Evolutionary conservation across 64 coral and sea anemone genomes (phyloP).

Genomic region (Pocillopora verrucosa): DNA sequence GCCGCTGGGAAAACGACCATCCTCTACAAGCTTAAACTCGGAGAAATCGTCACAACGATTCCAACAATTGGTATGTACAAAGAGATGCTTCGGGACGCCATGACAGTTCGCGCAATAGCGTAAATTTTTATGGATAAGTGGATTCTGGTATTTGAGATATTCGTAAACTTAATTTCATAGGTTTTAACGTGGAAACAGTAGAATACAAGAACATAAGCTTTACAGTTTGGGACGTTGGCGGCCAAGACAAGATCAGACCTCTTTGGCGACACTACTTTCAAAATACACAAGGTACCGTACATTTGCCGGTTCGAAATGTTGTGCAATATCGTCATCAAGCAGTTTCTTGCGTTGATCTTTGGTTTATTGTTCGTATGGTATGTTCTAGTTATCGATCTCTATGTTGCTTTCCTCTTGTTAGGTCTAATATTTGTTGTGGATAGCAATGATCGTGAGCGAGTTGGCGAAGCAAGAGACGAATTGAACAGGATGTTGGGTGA

Average conservation of each 20-base stretch:
- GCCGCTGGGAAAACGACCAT: conserved; percentile 74
- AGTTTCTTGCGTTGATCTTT: neutral
- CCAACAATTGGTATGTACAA: conserved; percentile 59
- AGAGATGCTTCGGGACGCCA: neutral
- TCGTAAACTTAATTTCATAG: neutral
- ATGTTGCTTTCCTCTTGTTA: neutral
- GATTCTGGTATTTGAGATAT: neutral
- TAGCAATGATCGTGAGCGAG: conserved; percentile 91
- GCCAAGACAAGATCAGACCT: conserved; percentile 68
- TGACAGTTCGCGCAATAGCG: neutral
- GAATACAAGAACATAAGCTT: conserved; percentile 80
- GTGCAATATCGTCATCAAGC: neutral
- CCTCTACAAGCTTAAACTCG: conserved; percentile 71
- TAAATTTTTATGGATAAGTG: conserved; percentile 8
- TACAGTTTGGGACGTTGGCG: conserved; percentile 71
- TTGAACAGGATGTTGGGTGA: conserved; percentile 81
- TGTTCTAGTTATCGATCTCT: neutral
- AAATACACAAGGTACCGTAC: conserved; percentile 59
- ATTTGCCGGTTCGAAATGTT: neutral
- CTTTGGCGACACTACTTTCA: conserved; percentile 75
- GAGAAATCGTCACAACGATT: conserved; percentile 75
- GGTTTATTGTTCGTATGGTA: neutral
- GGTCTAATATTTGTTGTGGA: conserved; percentile 97
- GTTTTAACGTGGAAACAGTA: conserved; percentile 76
- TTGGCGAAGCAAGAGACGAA: conserved; percentile 84